A percentile compares a stretch with the other conserved stretches of the same genome.
These are phyloP conservation scores for Drosophila pruinosa DNA, from an alignment of 1,140 invertebrate genomes.

Conservation along the genomic window DNA sequence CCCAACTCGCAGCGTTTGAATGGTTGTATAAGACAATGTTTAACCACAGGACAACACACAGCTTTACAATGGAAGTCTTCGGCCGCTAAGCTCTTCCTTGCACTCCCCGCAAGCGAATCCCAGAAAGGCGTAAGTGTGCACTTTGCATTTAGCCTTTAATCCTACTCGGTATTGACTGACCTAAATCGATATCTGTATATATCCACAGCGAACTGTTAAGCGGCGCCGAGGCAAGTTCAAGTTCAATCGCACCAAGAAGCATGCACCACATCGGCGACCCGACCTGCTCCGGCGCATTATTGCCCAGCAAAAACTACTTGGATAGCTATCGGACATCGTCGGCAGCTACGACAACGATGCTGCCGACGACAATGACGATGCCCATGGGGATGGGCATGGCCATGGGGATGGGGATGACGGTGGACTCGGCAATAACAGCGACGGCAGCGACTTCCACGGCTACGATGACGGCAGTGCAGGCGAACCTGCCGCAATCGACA, in stretches of 20 bases:
- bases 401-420: constrained; percentile 27
- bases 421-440: constrained; percentile 53
- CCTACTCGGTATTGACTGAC: background rate
- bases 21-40: constrained; percentile 83
- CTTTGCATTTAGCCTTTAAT: background rate
- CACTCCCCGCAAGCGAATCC: constrained; percentile 78
- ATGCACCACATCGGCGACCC: constrained; percentile 85
- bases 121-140: constrained; percentile 73
- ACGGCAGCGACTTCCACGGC: constrained; percentile 71
- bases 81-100: constrained; percentile 81
- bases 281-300: constrained; percentile 82
- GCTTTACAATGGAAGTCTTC: constrained; percentile 79
- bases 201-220: constrained; percentile 83
- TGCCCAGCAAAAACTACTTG: constrained; percentile 85
- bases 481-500: constrained; percentile 59
- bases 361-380: constrained; percentile 54
- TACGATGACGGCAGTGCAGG: constrained; percentile 75
- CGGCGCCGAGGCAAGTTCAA: constrained; percentile 90
- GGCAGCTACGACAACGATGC: constrained; percentile 80
- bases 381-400: constrained; percentile 31
- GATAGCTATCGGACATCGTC: constrained; percentile 85
- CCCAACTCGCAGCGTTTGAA: constrained; percentile 82
- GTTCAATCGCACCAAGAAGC: constrained; percentile 91
- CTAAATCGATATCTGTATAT: background rate
- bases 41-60: constrained; percentile 82